A percentile compares a stretch with the other conserved stretches of the same genome.
Evolutionary conservation across 2,888 invertebrate species (phyloP).

Genomic region (Tenodera sinensis): DNA sequence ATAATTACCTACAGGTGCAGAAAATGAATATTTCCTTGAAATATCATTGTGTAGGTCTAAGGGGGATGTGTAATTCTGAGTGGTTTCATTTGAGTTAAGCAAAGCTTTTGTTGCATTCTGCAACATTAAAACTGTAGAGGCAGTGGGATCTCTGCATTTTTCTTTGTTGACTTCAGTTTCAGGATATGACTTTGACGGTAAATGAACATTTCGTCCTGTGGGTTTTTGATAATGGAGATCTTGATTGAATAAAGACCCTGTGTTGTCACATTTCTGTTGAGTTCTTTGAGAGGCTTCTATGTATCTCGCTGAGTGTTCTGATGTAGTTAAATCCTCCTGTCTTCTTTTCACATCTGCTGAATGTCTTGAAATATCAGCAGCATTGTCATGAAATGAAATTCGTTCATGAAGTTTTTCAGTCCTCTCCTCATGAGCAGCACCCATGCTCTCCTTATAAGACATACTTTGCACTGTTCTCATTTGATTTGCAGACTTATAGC

Average conservation of each 20-base stretch:
- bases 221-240: background rate
- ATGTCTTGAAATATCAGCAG: background rate
- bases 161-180: background rate
- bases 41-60: background rate
- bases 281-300: background rate
- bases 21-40: background rate
- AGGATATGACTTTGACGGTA: background rate
- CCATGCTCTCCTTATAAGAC: background rate
- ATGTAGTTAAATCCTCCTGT: background rate
- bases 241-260: background rate
- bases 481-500: background rate
- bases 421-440: background rate
- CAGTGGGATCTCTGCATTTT: background rate
- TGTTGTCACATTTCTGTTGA: background rate
- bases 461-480: background rate
- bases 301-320: background rate
- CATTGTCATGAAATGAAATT: background rate
- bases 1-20: background rate
- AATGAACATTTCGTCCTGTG: background rate
- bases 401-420: background rate
- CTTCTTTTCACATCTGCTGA: background rate
- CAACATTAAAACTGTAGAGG: background rate
- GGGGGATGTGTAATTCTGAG: background rate
- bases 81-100: background rate
- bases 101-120: background rate